Base-by-base conservation (phyloP, 2,888 invertebrate species). In the Pseudococcus jackbeardsleyi region DNA sequence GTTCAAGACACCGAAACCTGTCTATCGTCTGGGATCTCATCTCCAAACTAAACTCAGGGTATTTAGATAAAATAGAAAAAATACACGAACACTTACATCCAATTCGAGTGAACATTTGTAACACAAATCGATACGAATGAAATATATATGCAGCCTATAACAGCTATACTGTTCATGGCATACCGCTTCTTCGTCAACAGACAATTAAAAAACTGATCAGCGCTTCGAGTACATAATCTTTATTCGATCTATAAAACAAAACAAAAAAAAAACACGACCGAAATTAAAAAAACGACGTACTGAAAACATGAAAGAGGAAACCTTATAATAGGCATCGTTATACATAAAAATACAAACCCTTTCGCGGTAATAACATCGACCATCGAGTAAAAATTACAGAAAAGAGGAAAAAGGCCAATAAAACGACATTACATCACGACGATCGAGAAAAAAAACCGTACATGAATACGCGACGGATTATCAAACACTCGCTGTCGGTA, bases 81-180 rank as follows among this genome's bases (percentile, higher is more conserved):
- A 42, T 42, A 42, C 42, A 72, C 9, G 8, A n/a, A n/a, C 19
- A 88, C 88, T 88, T 88, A 88, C 88, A 88, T 88, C 88, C 88
- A 88, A 88, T 88, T 88, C 68, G 85, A 77, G 33, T 85, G 85
- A 48, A 72, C 88, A 72, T 85, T 72, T 48, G 85, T 42, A 15
- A 85, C 42, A 26, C 85, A 88, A 26, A 84, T 72, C 72, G 88
- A 85, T 46, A 88, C 64, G 22, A 82, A 19, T 48, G 50, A 88
- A 54, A 82, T 54, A 42, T 88, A 50, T 46, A 50, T 7, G 22
- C 50, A 88, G 50, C 88, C 39, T 82, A 82, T 82, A 39, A 77
- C 46, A 87, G 46, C 72, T 82, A 88, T 79, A 54, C 54, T 88
- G 48, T 88, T 88, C 88, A 88, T 88, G 88, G 88, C 88, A 88